Percentiles rank a stretch among this genome's conserved stretches.
Evolutionary conservation across 2,113 vertebrate species (phyloP).

Genomic region (Platichthys flesus): DNA sequence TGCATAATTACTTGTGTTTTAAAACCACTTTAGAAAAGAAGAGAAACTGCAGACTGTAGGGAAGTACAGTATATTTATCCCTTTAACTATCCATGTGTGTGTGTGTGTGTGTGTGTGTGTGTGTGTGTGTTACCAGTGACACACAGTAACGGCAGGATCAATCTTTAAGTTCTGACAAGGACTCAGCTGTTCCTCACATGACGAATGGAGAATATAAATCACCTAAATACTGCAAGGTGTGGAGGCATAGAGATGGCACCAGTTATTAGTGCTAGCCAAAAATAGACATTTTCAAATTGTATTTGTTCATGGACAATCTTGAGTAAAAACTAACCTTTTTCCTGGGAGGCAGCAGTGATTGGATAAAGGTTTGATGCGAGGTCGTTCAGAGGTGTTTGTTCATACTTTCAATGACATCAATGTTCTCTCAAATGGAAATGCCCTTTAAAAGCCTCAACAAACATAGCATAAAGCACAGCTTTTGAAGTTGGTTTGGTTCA

Average conservation of each 20-base stretch:
- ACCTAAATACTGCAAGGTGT: not conserved
- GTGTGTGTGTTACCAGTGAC: constrained; percentile 41
- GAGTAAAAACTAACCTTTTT: not conserved
- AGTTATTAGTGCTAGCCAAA: not conserved
- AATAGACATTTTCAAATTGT: not conserved
- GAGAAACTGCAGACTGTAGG: constrained; percentile 31
- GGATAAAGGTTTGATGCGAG: constrained; percentile 17
- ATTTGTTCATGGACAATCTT: not conserved
- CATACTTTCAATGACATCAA: constrained; percentile 10
- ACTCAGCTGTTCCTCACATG: constrained; percentile 51
- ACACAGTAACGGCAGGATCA: constrained; percentile 61
- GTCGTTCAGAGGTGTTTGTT: constrained; percentile 27
- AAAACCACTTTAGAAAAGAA: constrained; percentile 46
- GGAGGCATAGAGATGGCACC: constrained; percentile 1
- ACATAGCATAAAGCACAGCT: not conserved
- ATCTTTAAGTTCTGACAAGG: constrained; percentile 56
- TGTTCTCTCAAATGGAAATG: constrained; percentile 15
- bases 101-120: not conserved
- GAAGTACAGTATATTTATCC: constrained; percentile 45
- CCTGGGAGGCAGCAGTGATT: constrained; percentile 4
- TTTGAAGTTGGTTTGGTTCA: constrained; percentile 44
- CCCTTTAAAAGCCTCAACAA: constrained; percentile 23
- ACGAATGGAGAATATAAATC: constrained; percentile 47
- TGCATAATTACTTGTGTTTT: constrained; percentile 58
- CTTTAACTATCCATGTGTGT: too few relatives aligned